Evolutionary conservation across 1,140 invertebrate species (phyloP).

Genomic region (Chrysomallon squamiferum): DNA sequence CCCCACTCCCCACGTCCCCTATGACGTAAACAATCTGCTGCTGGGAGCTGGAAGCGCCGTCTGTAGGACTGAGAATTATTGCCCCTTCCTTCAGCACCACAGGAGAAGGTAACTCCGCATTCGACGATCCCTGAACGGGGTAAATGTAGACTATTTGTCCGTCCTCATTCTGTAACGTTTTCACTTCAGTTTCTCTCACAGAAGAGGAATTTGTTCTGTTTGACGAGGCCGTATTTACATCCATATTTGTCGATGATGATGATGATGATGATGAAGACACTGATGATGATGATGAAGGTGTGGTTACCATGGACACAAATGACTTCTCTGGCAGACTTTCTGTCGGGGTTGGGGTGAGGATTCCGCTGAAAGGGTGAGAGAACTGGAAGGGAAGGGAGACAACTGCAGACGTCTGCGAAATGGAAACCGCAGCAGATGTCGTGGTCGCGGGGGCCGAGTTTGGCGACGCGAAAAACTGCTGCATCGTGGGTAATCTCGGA

Average conservation of each 20-base stretch:
- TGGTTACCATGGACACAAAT: not conserved
- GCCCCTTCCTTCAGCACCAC: not conserved
- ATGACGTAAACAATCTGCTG: not conserved
- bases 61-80: not conserved
- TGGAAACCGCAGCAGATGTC: not conserved
- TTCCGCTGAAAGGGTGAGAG: slow-evolving; percentile 44
- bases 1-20: not conserved
- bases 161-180: not conserved
- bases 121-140: not conserved
- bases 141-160: not conserved
- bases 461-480: not conserved
- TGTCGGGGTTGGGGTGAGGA: slow-evolving; percentile 6
- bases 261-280: not conserved
- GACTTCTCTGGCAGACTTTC: slow-evolving; percentile 3
- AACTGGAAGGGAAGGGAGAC: slow-evolving; percentile 49
- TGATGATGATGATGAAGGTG: not conserved
- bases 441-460: not conserved
- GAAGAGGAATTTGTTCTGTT: not conserved
- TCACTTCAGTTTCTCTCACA: too few species aligned
- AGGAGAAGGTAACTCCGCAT: not conserved
- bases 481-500: not conserved
- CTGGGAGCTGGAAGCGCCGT: not conserved
- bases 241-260: not conserved
- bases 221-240: not conserved
- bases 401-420: slow-evolving; percentile 12